Percentiles rank a stretch among this genome's conserved stretches.
Conservation (phyloP, 2,797 vertebrate genomes). For the Micromesistius poutassou region DNA sequence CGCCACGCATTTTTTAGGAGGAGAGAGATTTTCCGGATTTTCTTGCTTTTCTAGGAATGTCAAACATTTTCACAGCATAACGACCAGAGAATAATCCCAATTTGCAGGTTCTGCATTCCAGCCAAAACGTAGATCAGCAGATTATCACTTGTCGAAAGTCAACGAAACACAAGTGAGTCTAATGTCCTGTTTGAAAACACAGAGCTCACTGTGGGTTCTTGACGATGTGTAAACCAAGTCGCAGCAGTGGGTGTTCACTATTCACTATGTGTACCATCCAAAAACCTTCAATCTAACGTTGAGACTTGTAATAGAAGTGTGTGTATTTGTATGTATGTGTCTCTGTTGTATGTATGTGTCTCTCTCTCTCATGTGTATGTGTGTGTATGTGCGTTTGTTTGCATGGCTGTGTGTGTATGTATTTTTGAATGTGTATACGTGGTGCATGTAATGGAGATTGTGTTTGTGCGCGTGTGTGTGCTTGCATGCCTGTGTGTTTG, state of each 20-base stretch:
- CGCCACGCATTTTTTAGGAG: slow-evolving; percentile 35
- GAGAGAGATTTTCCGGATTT: slow-evolving; percentile 6
- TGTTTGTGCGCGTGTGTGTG: slow-evolving; percentile 6
- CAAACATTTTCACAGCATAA: slow-evolving; percentile 40
- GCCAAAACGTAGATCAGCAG: not conserved
- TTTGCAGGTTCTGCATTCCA: slow-evolving; percentile 10
- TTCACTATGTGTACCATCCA: not conserved
- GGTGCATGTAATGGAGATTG: too few species aligned
- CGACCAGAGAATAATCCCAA: not conserved
- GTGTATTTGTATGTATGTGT: slow-evolving; percentile 15
- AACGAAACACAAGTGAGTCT: not conserved
- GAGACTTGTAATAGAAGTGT: slow-evolving; percentile 9
- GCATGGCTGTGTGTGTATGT: slow-evolving; percentile 9
- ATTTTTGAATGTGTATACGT: slow-evolving; percentile 9
- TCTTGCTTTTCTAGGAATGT: slow-evolving; percentile 20
- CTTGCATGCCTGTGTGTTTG: not conserved
- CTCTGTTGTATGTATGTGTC: not conserved
- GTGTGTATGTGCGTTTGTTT: slow-evolving; percentile 19
- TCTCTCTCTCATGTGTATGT: too few species aligned
- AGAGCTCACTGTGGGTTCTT: not conserved
- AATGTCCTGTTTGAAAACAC: not conserved
- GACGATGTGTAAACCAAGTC: not conserved
- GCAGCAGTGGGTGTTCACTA: not conserved
- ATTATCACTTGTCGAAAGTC: not conserved
- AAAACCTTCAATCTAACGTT: not conserved